Percentiles rank a stretch among this genome's conserved stretches.
Conservation (phyloP, 2,888 invertebrate species). For the Thera britannica region DNA sequence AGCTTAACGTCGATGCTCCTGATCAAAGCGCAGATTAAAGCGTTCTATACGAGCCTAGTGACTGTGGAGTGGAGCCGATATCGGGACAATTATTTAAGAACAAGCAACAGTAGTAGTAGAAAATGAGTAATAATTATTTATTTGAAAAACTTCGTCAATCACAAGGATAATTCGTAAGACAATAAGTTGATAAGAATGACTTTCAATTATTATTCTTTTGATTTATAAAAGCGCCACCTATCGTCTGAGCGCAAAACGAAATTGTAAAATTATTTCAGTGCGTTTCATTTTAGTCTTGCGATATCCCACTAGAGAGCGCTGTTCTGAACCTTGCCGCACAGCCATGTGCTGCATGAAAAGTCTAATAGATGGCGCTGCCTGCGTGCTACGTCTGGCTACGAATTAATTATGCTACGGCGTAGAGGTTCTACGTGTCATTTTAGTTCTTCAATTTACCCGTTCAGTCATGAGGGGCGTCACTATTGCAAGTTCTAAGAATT, state of each 20-base stretch:
- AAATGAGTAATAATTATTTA: too few species aligned
- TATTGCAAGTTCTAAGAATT: too few species aligned
- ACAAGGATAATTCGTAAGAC: too few species aligned
- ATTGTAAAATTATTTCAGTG: not conserved
- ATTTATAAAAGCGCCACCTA: constrained; percentile 3
- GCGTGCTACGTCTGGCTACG: constrained; percentile 13
- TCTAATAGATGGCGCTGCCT: constrained; percentile 23
- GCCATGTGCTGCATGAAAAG: not conserved
- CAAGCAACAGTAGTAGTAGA: too few species aligned
- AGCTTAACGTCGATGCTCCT: not conserved
- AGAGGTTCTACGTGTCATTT: constrained; percentile 1
- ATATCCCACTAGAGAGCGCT: constrained; percentile 13
- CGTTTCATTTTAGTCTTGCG: not conserved
- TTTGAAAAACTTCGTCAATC: too few species aligned
- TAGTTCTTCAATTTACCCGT: too few species aligned
- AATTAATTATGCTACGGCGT: constrained; percentile 15
- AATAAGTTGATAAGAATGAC: too few species aligned
- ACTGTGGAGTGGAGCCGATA: not conserved
- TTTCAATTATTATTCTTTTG: too few species aligned
- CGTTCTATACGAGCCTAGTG: not conserved
- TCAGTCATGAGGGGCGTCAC: too few species aligned
- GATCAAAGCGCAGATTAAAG: constrained; percentile 18
- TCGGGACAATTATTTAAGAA: too few species aligned
- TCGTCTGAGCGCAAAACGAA: not conserved
- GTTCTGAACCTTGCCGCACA: not conserved